A percentile compares a stretch with the other conserved stretches of the same genome.
These are phyloP conservation scores for Dipus sagitta DNA, from an alignment of 2,797 vertebrate genomes.

Conservation along the genomic window DNA sequence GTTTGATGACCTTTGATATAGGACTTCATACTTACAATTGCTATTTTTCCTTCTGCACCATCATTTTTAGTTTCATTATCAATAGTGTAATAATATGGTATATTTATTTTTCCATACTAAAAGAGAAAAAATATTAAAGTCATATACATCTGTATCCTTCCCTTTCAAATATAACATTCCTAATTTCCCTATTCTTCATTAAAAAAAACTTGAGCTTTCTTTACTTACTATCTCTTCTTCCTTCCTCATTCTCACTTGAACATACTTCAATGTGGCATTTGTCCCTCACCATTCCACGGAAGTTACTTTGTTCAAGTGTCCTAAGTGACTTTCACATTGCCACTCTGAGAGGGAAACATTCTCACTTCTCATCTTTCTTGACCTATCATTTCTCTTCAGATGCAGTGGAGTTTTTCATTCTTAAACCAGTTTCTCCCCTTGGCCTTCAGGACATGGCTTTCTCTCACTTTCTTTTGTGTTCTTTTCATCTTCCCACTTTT, in stretches of 20 bases:
- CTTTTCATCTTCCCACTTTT: conserved; percentile 69
- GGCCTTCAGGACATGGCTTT: conserved; percentile 36
- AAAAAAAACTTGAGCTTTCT: conserved; percentile 9
- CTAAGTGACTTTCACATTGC: conserved; percentile 51
- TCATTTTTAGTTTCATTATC: not conserved
- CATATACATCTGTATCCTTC: not conserved
- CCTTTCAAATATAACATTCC: not conserved
- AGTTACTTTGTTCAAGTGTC: conserved; percentile 59
- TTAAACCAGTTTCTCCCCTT: conserved; percentile 61
- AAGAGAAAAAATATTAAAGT: not conserved
- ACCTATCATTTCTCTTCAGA: conserved; percentile 45
- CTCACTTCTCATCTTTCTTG: conserved; percentile 60
- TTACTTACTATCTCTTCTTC: conserved; percentile 10
- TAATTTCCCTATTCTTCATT: not conserved
- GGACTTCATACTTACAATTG: not conserved
- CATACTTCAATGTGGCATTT: not conserved
- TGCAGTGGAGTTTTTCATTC: conserved; percentile 53
- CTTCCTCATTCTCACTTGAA: conserved; percentile 38
- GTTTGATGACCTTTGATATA: not conserved
- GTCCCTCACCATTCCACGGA: conserved; percentile 24
- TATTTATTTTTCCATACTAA: conserved; percentile 29
- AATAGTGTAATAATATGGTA: not conserved
- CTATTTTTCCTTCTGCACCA: conserved; percentile 29
- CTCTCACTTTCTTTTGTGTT: conserved; percentile 68
- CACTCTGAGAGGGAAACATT: conserved; percentile 26